A percentile compares a stretch with the other conserved stretches of the same genome.
Conservation (phyloP, 2,888 invertebrate genomes). For the Parnassius smintheus region DNA sequence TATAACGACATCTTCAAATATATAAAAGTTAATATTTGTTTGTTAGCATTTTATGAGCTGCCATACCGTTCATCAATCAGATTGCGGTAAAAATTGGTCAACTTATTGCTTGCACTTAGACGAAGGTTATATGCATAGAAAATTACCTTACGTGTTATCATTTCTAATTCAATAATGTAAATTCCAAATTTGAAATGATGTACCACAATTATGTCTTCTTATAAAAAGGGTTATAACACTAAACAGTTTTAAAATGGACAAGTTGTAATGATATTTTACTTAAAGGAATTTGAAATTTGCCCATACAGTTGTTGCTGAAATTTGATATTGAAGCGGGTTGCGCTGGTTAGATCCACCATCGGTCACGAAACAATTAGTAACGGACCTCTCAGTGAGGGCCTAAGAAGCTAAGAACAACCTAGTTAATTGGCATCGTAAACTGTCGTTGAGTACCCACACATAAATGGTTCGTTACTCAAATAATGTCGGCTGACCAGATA, state of each 20-base stretch:
- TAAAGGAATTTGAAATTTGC: background rate
- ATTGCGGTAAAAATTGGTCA: too few species aligned
- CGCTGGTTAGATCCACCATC: background rate
- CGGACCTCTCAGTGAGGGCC: constrained; percentile 2
- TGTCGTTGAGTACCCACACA: constrained; percentile 15
- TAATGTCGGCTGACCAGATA: constrained; percentile 17
- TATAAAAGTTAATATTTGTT: too few species aligned
- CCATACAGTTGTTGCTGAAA: too few species aligned
- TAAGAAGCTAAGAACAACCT: constrained; percentile 18
- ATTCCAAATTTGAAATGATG: too few species aligned
- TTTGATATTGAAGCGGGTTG: background rate
- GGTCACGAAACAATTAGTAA: constrained; percentile 16
- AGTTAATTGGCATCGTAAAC: constrained; percentile 25
- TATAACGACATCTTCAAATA: background rate
- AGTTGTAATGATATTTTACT: background rate
- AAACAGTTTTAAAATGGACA: background rate
- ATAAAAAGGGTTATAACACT: background rate
- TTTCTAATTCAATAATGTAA: too few species aligned
- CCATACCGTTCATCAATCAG: too few species aligned
- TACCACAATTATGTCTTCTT: too few species aligned
- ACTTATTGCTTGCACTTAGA: too few species aligned
- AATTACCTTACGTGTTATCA: too few species aligned
- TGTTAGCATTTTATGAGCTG: too few species aligned
- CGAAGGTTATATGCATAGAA: too few species aligned
- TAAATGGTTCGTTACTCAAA: constrained; percentile 22